Evolutionary conservation across 2,113 vertebrate genomes (phyloP).

Genomic region (Rhodinocichla rosea): DNA sequence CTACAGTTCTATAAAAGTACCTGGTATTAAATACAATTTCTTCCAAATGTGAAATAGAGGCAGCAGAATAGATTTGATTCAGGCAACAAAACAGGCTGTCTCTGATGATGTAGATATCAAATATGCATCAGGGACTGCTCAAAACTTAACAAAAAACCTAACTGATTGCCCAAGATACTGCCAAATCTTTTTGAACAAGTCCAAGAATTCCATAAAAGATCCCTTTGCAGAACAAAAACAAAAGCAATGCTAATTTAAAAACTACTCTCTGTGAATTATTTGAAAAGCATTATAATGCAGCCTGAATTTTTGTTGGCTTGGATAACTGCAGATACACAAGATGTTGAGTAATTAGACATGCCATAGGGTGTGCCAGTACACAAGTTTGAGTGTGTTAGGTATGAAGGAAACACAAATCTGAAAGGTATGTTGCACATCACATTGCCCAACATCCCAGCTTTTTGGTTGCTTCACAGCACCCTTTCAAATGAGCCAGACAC

Average conservation of each 20-base stretch:
- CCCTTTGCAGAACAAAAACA: too few species aligned
- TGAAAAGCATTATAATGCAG: not conserved
- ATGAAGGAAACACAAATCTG: slow-evolving; percentile 14
- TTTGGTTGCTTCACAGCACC: not conserved
- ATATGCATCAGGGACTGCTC: not conserved
- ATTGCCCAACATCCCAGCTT: not conserved
- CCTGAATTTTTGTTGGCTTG: not conserved
- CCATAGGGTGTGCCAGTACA: not conserved
- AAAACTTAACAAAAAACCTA: not conserved
- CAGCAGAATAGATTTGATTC: not conserved
- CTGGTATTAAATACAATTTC: not conserved
- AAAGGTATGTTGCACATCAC: not conserved
- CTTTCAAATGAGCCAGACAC: not conserved
- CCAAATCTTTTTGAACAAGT: not conserved
- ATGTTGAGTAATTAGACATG: not conserved
- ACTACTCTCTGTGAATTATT: not conserved
- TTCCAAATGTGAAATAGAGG: not conserved
- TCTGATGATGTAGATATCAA: not conserved
- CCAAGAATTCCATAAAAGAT: not conserved
- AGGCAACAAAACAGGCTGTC: not conserved
- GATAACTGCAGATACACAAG: not conserved
- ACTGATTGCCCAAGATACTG: not conserved
- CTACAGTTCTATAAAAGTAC: not conserved
- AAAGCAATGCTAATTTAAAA: not conserved
- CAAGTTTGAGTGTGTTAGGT: slow-evolving; percentile 1